phyloP scores from a whole-genome alignment of 1,140 invertebrate species.

The Drosophila neocordata region DNA sequence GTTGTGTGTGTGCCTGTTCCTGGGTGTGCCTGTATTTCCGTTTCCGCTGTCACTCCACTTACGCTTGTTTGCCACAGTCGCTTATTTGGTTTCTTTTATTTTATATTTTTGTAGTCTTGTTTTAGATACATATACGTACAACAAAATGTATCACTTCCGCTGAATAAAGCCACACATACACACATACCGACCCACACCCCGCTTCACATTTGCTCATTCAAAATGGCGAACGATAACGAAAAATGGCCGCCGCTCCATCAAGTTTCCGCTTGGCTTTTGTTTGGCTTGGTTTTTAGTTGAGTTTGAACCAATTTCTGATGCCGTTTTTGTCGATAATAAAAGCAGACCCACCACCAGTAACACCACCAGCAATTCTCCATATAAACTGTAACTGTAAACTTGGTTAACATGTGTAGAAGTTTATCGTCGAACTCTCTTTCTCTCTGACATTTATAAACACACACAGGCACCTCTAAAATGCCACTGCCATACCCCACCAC shows the following conservation, averaged over 20 bases:
- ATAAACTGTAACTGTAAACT: constrained; percentile 60
- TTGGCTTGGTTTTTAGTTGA: constrained; percentile 63
- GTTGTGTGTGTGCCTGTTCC: constrained; percentile 26
- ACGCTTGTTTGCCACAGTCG: constrained; percentile 25
- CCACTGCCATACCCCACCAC: neutral
- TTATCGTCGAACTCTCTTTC: constrained; percentile 65
- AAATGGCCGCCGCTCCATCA: constrained; percentile 66
- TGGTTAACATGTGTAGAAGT: constrained; percentile 79
- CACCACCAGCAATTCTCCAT: constrained; percentile 8
- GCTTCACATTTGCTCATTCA: constrained; percentile 43
- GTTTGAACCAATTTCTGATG: constrained; percentile 62
- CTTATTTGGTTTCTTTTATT: constrained; percentile 25
- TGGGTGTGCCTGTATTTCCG: constrained; percentile 55
- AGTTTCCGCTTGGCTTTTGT: constrained; percentile 67
- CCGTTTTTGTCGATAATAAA: constrained; percentile 10
- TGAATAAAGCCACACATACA: constrained; percentile 20
- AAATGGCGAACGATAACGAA: constrained; percentile 78
- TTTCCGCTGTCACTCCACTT: constrained; percentile 50
- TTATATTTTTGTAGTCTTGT: constrained; percentile 20
- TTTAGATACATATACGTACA: constrained; percentile 43
- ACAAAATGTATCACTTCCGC: constrained; percentile 66
- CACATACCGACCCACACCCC: neutral
- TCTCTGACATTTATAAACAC: neutral
- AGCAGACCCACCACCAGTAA: neutral
- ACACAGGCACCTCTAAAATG: neutral